These are phyloP conservation scores for Astropecten irregularis DNA, from an alignment of 53 echinoderm and acorn worm species.

Conservation along the genomic window DNA sequence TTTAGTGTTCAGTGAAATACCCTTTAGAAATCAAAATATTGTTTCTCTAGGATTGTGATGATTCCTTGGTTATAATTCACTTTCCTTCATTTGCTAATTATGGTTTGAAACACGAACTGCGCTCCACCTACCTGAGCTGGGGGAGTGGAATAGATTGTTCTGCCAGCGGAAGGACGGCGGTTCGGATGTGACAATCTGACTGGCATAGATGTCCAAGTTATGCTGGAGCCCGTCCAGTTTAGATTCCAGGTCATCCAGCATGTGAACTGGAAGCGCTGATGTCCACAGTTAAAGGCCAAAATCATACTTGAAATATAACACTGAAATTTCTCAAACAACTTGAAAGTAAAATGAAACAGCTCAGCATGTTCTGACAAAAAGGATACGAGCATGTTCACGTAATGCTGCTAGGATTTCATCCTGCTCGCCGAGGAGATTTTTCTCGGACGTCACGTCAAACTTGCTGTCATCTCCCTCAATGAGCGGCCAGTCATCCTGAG, in stretches of 20 bases:
- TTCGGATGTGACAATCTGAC: constrained; percentile 81
- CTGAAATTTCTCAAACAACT: not conserved
- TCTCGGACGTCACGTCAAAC: constrained; percentile 73
- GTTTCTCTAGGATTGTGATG: too few relatives aligned
- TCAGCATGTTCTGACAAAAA: not conserved
- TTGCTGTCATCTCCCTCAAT: constrained; percentile 54
- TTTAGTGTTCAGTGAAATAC: too few relatives aligned
- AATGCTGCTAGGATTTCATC: constrained; percentile 79
- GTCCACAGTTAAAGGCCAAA: not conserved
- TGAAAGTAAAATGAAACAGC: not conserved
- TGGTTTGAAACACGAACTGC: too few relatives aligned
- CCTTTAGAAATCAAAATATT: too few relatives aligned
- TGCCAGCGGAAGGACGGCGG: constrained; percentile 57
- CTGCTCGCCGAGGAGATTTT: constrained; percentile 77
- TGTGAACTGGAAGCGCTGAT: constrained; percentile 87
- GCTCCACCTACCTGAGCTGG: constrained; percentile 81
- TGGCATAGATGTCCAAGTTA: constrained; percentile 78
- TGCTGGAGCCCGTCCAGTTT: constrained; percentile 76
- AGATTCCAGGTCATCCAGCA: constrained; percentile 83
- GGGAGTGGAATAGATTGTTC: constrained; percentile 88
- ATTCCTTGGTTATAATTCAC: too few relatives aligned
- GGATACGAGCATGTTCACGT: constrained; percentile 90
- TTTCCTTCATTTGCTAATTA: too few relatives aligned
- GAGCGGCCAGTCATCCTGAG: constrained; percentile 86
- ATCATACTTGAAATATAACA: not conserved